Percentiles rank a stretch among this genome's conserved stretches.
Evolutionary conservation across 2,888 invertebrate genomes (phyloP).

Genomic region (Unio pictorum): DNA sequence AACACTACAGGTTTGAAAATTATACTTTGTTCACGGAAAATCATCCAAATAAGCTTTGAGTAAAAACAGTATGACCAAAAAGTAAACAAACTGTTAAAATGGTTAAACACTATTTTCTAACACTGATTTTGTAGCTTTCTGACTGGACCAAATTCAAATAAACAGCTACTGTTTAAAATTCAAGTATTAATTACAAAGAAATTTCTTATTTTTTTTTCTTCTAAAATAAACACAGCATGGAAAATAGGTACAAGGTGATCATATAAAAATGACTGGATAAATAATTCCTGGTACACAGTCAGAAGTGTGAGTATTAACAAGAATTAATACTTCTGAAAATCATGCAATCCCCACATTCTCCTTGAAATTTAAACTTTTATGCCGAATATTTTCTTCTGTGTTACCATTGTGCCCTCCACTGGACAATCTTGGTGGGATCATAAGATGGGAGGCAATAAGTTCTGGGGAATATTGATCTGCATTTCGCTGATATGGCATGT

Average conservation of each 20-base stretch:
- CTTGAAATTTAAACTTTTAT: constrained; percentile 51
- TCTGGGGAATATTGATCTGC: constrained; percentile 54
- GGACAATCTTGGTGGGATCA: constrained; percentile 56
- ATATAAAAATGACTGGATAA: constrained; percentile 9
- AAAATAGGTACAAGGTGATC: constrained; percentile 8
- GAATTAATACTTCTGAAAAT: constrained; percentile 11
- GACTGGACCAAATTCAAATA: no score
- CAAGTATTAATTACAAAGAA: no score
- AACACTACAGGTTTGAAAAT: no score
- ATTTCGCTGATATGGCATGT: constrained; percentile 26
- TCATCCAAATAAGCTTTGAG: no score
- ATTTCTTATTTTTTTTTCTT: neutral
- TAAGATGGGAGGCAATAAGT: constrained; percentile 50
- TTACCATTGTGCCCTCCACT: constrained; percentile 57
- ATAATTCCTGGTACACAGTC: no score
- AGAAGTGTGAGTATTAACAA: no score
- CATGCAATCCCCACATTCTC: constrained; percentile 63
- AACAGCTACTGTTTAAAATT: no score
- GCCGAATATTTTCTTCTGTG: constrained; percentile 51
- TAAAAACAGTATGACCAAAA: no score
- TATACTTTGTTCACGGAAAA: no score
- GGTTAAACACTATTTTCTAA: no score
- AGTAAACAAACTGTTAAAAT: no score
- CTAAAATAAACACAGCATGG: constrained; percentile 5
- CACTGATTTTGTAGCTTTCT: no score